Percentiles rank a stretch among this genome's conserved stretches.
Evolutionary conservation across 35 echinoderm and acorn worm genomes (phyloP).

Genomic region (Lytechinus variegatus): DNA sequence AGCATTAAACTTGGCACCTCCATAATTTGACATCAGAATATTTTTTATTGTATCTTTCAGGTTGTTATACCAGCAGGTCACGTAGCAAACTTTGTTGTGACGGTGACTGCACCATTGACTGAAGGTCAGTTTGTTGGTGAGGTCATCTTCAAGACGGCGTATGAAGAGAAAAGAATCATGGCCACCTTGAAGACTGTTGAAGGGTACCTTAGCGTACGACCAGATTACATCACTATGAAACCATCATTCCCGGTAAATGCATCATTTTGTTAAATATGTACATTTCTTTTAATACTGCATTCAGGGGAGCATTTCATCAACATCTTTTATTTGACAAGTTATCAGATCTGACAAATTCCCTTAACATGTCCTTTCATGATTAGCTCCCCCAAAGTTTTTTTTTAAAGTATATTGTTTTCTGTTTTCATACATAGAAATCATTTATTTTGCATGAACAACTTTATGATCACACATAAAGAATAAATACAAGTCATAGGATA

Average conservation of each 20-base stretch:
- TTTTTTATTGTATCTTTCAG: constrained; percentile 28
- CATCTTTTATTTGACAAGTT: no score
- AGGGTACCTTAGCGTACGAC: constrained; percentile 76
- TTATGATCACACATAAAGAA: no score
- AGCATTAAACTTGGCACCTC: no score
- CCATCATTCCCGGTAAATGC: constrained; percentile 87
- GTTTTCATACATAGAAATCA: no score
- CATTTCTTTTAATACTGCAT: neutral
- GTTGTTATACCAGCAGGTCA: constrained; percentile 80
- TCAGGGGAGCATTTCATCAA: no score
- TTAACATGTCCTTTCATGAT: no score
- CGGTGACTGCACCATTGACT: constrained; percentile 62
- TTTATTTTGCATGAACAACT: no score
- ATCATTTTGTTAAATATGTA: neutral
- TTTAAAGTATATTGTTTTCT: no score
- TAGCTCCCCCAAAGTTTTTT: no score
- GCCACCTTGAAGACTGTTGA: constrained; percentile 81
- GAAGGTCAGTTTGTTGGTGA: constrained; percentile 79
- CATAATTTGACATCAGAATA: no score
- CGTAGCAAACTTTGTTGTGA: constrained; percentile 76
- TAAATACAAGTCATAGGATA: no score
- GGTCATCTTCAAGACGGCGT: constrained; percentile 70
- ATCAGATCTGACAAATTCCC: no score
- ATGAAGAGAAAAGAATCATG: constrained; percentile 59
- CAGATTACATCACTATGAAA: constrained; percentile 76